phyloP scores from a whole-genome alignment of 2,888 invertebrate genomes.

The Lasioglossum vierecki region DNA sequence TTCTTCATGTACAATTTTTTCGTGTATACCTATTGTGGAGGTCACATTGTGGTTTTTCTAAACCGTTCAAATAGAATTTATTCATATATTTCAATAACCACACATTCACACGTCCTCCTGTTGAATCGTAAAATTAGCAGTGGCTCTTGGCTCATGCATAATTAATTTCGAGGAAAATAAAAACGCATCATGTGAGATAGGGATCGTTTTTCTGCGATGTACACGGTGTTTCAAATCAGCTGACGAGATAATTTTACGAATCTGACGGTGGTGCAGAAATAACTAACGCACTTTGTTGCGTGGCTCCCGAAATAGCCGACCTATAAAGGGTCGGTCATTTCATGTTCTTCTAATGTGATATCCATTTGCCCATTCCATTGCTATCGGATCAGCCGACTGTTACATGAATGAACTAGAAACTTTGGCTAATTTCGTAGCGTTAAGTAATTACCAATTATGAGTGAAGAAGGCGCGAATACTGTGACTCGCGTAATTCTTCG shows the following conservation, averaged over 20 bases:
- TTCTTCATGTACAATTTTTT: background rate
- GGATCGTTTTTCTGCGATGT: background rate
- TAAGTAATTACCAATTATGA: slow-evolving; percentile 2
- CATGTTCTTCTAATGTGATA: slow-evolving; percentile 37
- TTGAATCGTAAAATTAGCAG: background rate
- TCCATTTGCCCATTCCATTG: slow-evolving; percentile 23
- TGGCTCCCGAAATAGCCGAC: slow-evolving; percentile 62
- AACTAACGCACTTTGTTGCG: slow-evolving; percentile 60
- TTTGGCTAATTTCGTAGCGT: background rate
- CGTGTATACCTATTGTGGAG: background rate
- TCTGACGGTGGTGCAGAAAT: slow-evolving; percentile 55
- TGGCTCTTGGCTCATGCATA: background rate
- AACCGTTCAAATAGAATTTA: background rate
- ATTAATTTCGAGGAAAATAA: background rate
- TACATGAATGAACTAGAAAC: background rate
- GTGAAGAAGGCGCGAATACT: background rate
- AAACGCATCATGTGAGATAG: background rate
- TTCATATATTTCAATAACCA: background rate
- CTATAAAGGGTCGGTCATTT: slow-evolving; percentile 66
- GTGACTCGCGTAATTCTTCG: background rate
- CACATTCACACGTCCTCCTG: background rate
- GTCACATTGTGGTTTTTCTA: background rate
- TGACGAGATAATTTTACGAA: slow-evolving; percentile 51
- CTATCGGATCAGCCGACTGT: background rate
- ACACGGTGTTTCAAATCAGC: slow-evolving; percentile 36